Evolutionary conservation across 1,140 invertebrate genomes (phyloP).

Genomic region (Rhopalosiphum maidis): DNA sequence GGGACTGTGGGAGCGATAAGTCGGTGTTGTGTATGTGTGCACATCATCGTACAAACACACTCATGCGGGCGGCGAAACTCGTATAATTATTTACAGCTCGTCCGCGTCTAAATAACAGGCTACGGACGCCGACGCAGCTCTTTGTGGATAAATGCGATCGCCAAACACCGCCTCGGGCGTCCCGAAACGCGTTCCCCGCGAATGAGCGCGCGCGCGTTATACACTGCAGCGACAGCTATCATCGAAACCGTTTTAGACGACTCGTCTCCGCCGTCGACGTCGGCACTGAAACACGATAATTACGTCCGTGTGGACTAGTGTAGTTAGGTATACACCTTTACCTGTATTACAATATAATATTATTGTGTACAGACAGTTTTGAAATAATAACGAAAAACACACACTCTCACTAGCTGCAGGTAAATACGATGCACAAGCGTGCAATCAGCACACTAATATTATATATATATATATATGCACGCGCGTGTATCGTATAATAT

Average conservation of each 20-base stretch:
- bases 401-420: neutral
- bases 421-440: neutral
- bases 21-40: neutral
- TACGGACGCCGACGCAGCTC: constrained; percentile 32
- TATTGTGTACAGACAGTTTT: neutral
- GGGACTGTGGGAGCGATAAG: neutral
- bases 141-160: constrained; percentile 44
- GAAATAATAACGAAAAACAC: constrained; percentile 19
- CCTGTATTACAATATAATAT: neutral
- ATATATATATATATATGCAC: no score
- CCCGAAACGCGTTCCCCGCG: constrained; percentile 3
- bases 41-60: neutral
- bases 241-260: constrained; percentile 29
- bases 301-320: neutral
- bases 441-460: no score
- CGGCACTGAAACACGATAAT: constrained; percentile 22
- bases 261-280: neutral
- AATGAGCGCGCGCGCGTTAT: neutral
- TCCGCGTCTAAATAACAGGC: constrained; percentile 41
- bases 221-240: neutral
- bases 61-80: constrained; percentile 5
- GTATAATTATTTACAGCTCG: constrained; percentile 43
- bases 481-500: no score
- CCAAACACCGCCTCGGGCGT: constrained; percentile 17
- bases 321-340: neutral